Base-by-base conservation (phyloP, 2,113 vertebrate species). In the Dunckerocampus dactyliophorus region DNA sequence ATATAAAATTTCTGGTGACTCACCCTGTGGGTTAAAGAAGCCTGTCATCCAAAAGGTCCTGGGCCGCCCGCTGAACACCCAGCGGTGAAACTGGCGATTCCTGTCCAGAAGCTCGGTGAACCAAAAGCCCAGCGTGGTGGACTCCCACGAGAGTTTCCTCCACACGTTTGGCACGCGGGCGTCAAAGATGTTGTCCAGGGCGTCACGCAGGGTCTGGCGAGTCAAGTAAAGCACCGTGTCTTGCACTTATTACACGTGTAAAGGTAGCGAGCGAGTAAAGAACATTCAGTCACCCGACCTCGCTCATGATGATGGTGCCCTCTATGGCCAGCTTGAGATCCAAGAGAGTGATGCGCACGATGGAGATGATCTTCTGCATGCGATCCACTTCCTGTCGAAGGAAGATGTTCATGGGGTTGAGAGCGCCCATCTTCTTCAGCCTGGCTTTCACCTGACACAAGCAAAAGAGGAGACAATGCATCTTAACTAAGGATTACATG, bases 71-170 rank as follows among this genome's bases (percentile, higher is more conserved):
- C 87, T 88, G 88, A 92, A 94, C 79, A 95, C 77, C 94, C 94
- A 95, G 1, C 65, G 88, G 20, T 88, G 63, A 77, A 95, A 93
- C 58, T 95, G 94, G 0, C 82, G 48, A 42, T 93, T 94, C 79
- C 93, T 92, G 83, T 96, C 93, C 24, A 94, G 65, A 64, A 96
- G 91, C 45, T 95, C 93, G 22, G 91, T 93, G 85, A 93, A 95
- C 94, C 94, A 95, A 76, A 96, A 96, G 17, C 94, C 94, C 68
- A 95, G 81, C 0, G 93, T 94, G 66, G 91, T 92, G 3, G 94
- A 96, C 57, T 89, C 86, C 95, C 94, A 96, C 0, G 93, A 95
- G 9, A 93, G 90, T 79, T 93, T 94, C 69, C 83, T 89, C 93
- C 93, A 95, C 31, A 64, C 81, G 43, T 77, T 82, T 47, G 95